A percentile compares a stretch with the other conserved stretches of the same genome.
phyloP scores from a whole-genome alignment of 2,797 vertebrate genomes.

The Threskiornis aethiopicus region DNA sequence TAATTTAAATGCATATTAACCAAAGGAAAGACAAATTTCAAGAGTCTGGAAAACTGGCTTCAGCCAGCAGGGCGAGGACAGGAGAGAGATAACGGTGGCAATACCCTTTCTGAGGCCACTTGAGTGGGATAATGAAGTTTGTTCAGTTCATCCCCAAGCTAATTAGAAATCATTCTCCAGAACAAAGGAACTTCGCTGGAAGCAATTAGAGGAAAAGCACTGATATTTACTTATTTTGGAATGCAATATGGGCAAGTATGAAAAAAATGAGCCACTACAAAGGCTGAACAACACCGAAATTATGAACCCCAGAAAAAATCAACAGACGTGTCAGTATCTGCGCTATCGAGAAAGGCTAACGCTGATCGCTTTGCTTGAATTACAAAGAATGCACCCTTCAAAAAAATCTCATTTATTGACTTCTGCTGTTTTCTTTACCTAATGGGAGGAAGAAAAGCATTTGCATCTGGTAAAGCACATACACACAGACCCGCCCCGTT shows the following conservation, averaged over 20 bases:
- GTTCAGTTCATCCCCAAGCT: not conserved
- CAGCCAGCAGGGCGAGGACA: not conserved
- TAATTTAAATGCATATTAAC: not conserved
- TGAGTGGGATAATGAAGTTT: not conserved
- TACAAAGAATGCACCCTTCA: not conserved
- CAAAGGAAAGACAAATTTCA: not conserved
- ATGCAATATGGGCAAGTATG: not conserved
- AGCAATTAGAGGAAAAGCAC: not conserved
- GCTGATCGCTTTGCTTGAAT: not conserved
- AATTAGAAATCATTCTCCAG: conserved; percentile 13
- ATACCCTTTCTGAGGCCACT: not conserved
- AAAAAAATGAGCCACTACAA: not conserved
- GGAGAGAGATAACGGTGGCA: not conserved
- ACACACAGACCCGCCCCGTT: fast-evolving
- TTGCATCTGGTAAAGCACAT: not conserved
- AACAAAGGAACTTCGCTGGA: not conserved
- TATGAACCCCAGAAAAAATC: not conserved
- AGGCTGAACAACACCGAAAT: not conserved
- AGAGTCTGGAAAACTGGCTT: not conserved
- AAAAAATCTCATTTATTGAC: not conserved
- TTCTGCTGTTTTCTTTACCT: not conserved
- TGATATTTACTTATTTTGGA: not conserved
- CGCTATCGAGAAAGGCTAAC: not conserved
- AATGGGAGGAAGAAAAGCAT: not conserved
- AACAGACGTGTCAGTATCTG: not conserved